These are phyloP conservation scores for Corythornis cristatus DNA, from an alignment of 2,113 vertebrate genomes.

Conservation along the genomic window DNA sequence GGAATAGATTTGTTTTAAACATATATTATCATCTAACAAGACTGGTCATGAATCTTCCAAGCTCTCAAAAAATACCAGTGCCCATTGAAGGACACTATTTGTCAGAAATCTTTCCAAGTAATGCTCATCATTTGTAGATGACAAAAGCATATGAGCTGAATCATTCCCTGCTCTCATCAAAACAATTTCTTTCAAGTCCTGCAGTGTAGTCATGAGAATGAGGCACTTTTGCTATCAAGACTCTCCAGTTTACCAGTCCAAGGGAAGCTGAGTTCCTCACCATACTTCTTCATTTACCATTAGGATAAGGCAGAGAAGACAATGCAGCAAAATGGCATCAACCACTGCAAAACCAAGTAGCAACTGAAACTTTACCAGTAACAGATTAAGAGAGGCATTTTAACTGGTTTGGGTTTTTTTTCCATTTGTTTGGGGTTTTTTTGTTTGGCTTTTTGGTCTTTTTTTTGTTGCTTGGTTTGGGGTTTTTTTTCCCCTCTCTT, in stretches of 20 bases:
- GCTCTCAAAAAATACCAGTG: background rate
- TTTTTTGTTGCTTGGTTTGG: background rate
- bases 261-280: background rate
- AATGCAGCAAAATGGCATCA: background rate
- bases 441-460: background rate
- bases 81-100: background rate
- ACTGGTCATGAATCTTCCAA: background rate
- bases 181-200: background rate
- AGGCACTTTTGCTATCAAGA: background rate
- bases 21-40: background rate
- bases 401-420: background rate
- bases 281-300: background rate
- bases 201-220: background rate
- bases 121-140: background rate
- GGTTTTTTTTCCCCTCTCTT: background rate
- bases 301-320: background rate
- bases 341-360: background rate
- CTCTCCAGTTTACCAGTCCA: background rate
- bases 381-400: background rate
- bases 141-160: background rate
- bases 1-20: background rate
- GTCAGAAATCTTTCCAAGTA: background rate
- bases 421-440: background rate
- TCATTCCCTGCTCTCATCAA: background rate
- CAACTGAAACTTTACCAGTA: background rate